Evolutionary conservation across 2,888 invertebrate genomes (phyloP).

Genomic region (Calliopum simillimum): DNA sequence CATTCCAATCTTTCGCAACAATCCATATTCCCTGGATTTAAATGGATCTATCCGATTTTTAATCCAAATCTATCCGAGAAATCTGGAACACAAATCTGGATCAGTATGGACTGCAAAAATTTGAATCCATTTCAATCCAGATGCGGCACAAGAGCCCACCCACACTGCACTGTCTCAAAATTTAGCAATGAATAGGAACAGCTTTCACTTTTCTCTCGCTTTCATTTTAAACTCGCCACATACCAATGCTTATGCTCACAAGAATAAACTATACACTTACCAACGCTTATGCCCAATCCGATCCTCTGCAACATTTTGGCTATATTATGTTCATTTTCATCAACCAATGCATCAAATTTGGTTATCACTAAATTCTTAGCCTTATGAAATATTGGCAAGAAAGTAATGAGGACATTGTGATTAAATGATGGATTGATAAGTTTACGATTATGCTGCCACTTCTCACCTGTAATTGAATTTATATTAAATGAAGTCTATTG

Average conservation of each 20-base stretch:
- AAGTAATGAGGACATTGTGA: slow-evolving; percentile 40
- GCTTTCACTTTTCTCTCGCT: no score
- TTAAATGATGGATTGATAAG: slow-evolving; percentile 43
- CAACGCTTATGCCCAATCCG: slow-evolving; percentile 37
- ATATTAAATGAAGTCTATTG: background rate
- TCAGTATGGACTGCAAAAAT: no score
- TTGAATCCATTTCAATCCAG: no score
- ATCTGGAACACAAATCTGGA: no score
- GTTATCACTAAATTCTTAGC: slow-evolving; percentile 34
- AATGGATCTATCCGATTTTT: no score
- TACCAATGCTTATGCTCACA: background rate
- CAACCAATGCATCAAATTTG: slow-evolving; percentile 35
- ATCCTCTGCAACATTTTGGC: slow-evolving; percentile 31
- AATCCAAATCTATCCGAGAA: no score
- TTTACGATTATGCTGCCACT: slow-evolving; percentile 43
- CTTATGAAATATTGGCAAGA: slow-evolving; percentile 43
- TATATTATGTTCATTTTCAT: slow-evolving; percentile 33
- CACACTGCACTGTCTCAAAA: no score
- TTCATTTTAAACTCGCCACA: no score
- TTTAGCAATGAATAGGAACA: no score
- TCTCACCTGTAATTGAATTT: slow-evolving; percentile 1
- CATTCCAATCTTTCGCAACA: no score
- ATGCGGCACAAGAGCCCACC: no score
- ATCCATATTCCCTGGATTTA: no score
- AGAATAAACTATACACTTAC: slow-evolving; percentile 31